Conservation (phyloP, 37 sponge, comb jelly and placozoan genomes). For the Halisarca cf. caerulea region DNA sequence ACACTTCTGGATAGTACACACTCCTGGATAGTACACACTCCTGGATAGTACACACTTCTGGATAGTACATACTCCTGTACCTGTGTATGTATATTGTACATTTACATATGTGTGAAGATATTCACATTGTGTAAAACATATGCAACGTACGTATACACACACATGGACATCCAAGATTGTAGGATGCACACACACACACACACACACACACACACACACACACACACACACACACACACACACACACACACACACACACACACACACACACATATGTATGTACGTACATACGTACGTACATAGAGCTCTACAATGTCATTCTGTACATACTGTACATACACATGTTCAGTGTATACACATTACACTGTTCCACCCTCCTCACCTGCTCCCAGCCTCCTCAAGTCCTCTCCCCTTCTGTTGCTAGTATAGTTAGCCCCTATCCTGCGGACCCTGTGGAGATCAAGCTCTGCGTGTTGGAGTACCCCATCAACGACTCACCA, state of each 20-base stretch:
- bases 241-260: neutral
- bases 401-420: slow-evolving; percentile 17
- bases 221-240: slow-evolving; percentile 8
- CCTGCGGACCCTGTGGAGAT: neutral
- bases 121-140: neutral
- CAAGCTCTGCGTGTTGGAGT: slow-evolving; percentile 3
- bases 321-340: neutral
- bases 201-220: slow-evolving; percentile 7
- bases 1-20: too few species aligned
- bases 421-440: neutral
- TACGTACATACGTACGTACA: neutral
- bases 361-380: slow-evolving; percentile 17
- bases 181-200: neutral
- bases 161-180: neutral
- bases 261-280: neutral
- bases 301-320: neutral
- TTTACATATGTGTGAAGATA: neutral
- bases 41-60: too few species aligned
- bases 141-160: neutral
- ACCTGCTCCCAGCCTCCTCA: slow-evolving; percentile 26
- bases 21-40: too few species aligned
- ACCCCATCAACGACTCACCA: slow-evolving; percentile 54
- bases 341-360: neutral
- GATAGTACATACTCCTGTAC: too few species aligned
- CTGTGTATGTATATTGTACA: neutral